Conservation (phyloP, 2,797 vertebrate species). For the Hybognathus amarus region DNA sequence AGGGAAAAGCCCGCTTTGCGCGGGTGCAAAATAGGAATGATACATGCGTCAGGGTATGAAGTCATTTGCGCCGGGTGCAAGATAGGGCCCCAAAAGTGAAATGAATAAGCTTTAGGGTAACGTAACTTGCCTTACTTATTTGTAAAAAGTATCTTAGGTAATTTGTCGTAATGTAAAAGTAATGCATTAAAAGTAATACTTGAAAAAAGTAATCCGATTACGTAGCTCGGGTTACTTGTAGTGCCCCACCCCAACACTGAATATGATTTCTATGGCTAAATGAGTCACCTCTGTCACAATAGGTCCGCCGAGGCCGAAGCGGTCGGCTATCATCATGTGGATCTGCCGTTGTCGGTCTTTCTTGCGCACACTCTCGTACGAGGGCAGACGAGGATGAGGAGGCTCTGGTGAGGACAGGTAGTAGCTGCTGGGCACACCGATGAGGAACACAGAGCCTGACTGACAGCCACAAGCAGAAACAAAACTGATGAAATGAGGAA, state of each 20-base stretch:
- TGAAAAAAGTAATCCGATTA: not conserved
- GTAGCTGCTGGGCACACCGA: constrained; percentile 81
- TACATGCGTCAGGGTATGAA: too few species aligned
- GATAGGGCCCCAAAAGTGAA: too few species aligned
- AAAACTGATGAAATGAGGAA: not conserved
- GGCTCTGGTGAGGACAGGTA: constrained; percentile 74
- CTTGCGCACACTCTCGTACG: constrained; percentile 83
- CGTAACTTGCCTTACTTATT: not conserved
- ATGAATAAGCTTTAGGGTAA: not conserved
- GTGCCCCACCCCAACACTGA: not conserved
- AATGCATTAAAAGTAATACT: not conserved
- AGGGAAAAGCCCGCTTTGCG: too few species aligned
- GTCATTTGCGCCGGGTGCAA: too few species aligned
- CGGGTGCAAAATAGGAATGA: too few species aligned
- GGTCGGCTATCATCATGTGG: constrained; percentile 83
- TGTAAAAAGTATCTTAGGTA: not conserved
- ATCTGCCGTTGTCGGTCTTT: constrained; percentile 86
- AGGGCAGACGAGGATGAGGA: constrained; percentile 77
- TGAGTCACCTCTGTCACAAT: constrained; percentile 73
- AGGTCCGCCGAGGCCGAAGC: constrained; percentile 79
- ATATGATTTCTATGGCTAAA: constrained; percentile 19
- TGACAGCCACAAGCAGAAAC: constrained; percentile 53
- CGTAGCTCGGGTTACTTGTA: not conserved
- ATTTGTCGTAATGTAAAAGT: not conserved
- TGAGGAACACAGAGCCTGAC: constrained; percentile 79